Percentiles rank a stretch among this genome's conserved stretches.
Evolutionary conservation across 2,797 vertebrate genomes (phyloP).

Genomic region (Rachycentron canadum): DNA sequence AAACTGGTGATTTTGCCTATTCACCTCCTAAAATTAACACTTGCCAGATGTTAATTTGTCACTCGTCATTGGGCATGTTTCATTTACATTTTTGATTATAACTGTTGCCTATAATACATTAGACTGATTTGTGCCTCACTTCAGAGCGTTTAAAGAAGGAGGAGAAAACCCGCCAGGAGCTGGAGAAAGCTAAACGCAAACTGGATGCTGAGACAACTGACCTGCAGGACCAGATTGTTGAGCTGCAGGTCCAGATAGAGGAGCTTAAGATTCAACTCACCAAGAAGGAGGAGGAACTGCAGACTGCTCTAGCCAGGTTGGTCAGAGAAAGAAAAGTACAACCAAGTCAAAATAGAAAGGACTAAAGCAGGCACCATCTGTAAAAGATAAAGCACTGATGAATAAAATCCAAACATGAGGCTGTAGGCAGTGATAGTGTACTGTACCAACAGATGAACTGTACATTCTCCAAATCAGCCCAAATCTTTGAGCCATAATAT

Average conservation of each 20-base stretch:
- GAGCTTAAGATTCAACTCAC: slow-evolving; percentile 94
- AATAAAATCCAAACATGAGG: not conserved
- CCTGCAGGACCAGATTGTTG: slow-evolving; percentile 97
- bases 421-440: not conserved
- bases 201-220: slow-evolving; percentile 96
- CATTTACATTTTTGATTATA: not conserved
- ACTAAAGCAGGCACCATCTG: not conserved
- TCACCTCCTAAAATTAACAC: not conserved
- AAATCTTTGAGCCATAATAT: not conserved
- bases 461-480: not conserved
- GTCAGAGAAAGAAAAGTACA: not conserved
- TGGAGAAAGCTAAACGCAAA: slow-evolving; percentile 97
- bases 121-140: not conserved
- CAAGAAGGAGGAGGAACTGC: slow-evolving; percentile 98
- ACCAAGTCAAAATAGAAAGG: not conserved
- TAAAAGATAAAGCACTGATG: not conserved
- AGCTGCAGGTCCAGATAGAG: slow-evolving; percentile 96
- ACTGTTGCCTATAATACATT: not conserved
- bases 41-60: not conserved
- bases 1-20: not conserved
- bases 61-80: not conserved
- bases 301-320: slow-evolving; percentile 87
- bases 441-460: not conserved
- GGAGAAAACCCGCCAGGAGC: slow-evolving; percentile 96
- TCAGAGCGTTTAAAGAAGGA: slow-evolving; percentile 97